Conservation (phyloP, 2,888 invertebrate species). For the Chalcis sispes region DNA sequence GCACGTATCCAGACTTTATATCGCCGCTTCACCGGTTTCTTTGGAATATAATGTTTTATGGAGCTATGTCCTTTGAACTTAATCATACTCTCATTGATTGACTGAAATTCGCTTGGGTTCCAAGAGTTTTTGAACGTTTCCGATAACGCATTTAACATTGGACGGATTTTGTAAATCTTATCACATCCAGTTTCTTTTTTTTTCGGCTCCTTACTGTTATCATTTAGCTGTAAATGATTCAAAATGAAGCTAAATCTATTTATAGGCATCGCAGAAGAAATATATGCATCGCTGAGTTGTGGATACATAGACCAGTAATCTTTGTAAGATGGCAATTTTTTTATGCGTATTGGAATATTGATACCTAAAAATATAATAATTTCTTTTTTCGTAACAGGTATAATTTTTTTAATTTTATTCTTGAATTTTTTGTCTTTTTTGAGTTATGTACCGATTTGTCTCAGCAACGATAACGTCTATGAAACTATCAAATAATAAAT, state of each 20-base stretch:
- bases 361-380: constrained; percentile 55
- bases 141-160: constrained; percentile 4
- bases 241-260: constrained; percentile 17
- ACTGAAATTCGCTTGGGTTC: constrained; percentile 21
- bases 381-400: too few species aligned
- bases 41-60: background rate
- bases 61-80: constrained; percentile 13
- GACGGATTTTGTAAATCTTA: constrained; percentile 22
- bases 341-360: constrained; percentile 25
- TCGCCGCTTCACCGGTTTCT: background rate
- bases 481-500: too few species aligned
- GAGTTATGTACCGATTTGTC: too few species aligned
- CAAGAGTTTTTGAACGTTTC: constrained; percentile 21
- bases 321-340: constrained; percentile 19
- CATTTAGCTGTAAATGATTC: constrained; percentile 27
- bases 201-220: constrained; percentile 14
- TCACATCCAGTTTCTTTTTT: constrained; percentile 3
- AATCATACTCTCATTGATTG: constrained; percentile 32
- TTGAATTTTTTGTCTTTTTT: too few species aligned
- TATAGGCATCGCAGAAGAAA: constrained; percentile 31
- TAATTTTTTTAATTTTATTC: too few species aligned
- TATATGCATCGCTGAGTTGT: constrained; percentile 35
- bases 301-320: constrained; percentile 25
- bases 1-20: constrained; percentile 12
- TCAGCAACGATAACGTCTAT: too few species aligned